phyloP scores from a whole-genome alignment of 2,888 invertebrate genomes.

The Pheosia gnoma region DNA sequence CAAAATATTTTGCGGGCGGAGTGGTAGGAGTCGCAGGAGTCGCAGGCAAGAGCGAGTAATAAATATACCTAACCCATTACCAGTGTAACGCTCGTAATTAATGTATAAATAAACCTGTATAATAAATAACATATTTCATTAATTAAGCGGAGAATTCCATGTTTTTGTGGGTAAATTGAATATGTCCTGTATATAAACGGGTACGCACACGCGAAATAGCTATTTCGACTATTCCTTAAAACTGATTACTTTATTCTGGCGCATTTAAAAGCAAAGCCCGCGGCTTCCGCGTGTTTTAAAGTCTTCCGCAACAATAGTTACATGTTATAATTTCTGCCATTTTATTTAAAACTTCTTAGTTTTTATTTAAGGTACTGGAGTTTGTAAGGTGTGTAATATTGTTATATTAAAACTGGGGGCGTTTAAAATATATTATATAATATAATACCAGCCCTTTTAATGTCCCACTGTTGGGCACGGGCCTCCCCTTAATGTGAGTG shows the following conservation, averaged over 20 bases:
- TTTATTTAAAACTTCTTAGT: no score
- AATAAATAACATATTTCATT: constrained; percentile 26
- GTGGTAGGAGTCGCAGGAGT: neutral
- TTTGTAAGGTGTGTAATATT: no score
- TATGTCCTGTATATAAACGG: constrained; percentile 27
- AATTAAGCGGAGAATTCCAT: constrained; percentile 31
- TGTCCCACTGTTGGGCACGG: no score
- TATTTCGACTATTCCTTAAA: constrained; percentile 51
- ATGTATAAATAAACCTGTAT: constrained; percentile 20
- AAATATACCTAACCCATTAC: constrained; percentile 24
- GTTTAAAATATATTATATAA: no score
- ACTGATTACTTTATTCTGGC: constrained; percentile 47
- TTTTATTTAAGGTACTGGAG: no score
- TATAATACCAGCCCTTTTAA: no score
- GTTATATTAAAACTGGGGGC: no score
- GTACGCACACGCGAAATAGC: constrained; percentile 55
- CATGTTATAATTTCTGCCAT: neutral
- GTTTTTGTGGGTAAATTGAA: constrained; percentile 37
- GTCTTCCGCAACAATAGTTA: neutral
- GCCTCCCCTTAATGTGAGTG: no score
- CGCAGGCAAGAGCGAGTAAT: neutral
- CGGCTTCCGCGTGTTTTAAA: constrained; percentile 15
- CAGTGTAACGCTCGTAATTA: constrained; percentile 25
- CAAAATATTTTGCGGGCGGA: neutral
- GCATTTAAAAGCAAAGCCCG: constrained; percentile 20